phyloP scores from a whole-genome alignment of 1,140 invertebrate genomes.

The Cyphomyrmex costatus region DNA sequence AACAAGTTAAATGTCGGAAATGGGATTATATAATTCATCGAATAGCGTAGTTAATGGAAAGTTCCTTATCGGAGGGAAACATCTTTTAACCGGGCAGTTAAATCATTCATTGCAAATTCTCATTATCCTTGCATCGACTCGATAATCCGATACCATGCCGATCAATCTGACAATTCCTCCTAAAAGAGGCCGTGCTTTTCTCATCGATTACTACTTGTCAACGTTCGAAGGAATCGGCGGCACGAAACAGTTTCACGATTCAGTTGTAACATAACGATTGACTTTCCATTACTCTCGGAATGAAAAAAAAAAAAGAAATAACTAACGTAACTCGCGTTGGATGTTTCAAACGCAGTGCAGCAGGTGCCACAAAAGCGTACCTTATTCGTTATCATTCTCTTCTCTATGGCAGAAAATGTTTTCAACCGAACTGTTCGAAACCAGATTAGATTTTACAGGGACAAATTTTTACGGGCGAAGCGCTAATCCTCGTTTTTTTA shows the following conservation, averaged over 20 bases:
- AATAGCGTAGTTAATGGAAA: constrained; percentile 47
- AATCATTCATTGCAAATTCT: constrained; percentile 33
- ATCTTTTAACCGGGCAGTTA: constrained; percentile 16
- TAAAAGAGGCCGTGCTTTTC: constrained; percentile 61
- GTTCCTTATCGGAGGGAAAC: constrained; percentile 20
- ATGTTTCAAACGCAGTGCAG: constrained; percentile 36
- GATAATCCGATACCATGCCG: constrained; percentile 26
- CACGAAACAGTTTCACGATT: constrained; percentile 33
- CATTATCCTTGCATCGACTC: constrained; percentile 48
- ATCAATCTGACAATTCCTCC: constrained; percentile 42
- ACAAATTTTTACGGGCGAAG: constrained; percentile 31
- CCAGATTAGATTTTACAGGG: constrained; percentile 43
- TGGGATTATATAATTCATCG: constrained; percentile 47
- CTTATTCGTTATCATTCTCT: constrained; percentile 49
- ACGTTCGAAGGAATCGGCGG: constrained; percentile 26
- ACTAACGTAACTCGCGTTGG: constrained; percentile 37
- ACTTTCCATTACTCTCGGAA: constrained; percentile 69
- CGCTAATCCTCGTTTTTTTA: constrained; percentile 36
- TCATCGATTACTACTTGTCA: constrained; percentile 60
- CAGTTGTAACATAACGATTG: constrained; percentile 66
- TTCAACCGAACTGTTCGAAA: constrained; percentile 42
- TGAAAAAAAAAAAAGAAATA: constrained; percentile 37
- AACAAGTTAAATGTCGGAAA: constrained; percentile 35
- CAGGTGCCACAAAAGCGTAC: constrained; percentile 39
- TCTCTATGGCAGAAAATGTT: constrained; percentile 13